Conservation (phyloP, 2,113 vertebrate species). For the Aythya baeri region DNA sequence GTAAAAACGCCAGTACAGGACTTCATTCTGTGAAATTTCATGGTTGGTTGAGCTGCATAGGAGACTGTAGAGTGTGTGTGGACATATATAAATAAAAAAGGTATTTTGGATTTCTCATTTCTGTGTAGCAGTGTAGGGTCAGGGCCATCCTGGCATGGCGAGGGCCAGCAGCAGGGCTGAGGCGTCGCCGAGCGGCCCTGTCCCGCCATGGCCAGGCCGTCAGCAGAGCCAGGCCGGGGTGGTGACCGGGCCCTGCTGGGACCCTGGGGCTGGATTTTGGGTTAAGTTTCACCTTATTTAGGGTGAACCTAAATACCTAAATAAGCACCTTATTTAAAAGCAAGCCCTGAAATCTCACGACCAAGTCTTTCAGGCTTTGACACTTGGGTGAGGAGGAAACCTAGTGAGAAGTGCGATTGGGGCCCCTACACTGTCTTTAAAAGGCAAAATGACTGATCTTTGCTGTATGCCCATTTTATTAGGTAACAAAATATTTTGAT, state of each 20-base stretch:
- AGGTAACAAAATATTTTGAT: neutral
- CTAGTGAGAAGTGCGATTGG: neutral
- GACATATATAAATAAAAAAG: too few relatives aligned
- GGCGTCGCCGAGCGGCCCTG: neutral
- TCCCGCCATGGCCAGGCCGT: neutral
- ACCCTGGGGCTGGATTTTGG: neutral
- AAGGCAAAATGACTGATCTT: neutral
- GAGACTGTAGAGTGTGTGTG: too few relatives aligned
- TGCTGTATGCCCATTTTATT: neutral
- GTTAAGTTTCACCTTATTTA: neutral
- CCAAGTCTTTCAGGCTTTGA: neutral
- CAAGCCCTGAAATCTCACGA: neutral
- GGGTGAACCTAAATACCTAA: neutral
- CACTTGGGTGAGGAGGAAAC: neutral
- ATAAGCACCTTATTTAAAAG: neutral
- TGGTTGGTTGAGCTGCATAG: neutral
- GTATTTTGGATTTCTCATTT: neutral
- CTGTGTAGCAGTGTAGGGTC: neutral
- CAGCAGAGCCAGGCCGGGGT: neutral
- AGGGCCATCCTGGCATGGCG: neutral
- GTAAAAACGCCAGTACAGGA: neutral
- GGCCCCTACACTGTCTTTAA: neutral
- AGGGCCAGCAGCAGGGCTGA: neutral
- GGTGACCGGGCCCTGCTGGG: neutral
- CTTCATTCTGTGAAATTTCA: rapidly evolving